A percentile compares a stretch with the other conserved stretches of the same genome.
Evolutionary conservation across 2,797 vertebrate genomes (phyloP).

Genomic region (Danio tinwini): DNA sequence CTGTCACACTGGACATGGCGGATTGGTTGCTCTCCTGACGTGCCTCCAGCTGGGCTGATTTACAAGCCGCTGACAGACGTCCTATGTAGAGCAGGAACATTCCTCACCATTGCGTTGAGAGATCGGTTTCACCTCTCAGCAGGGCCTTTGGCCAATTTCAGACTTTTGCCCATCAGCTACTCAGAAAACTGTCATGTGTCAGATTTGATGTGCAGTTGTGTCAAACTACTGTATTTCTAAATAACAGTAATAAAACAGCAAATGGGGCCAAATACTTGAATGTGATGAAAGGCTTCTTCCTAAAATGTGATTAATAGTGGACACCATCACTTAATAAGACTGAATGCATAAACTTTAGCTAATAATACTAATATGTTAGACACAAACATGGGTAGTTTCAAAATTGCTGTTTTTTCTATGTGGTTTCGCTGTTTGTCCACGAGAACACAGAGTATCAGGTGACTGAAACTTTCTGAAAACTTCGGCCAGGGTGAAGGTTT

Average conservation of each 20-base stretch:
- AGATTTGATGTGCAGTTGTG: constrained; percentile 19
- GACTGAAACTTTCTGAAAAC: no score
- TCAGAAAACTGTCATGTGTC: constrained; percentile 33
- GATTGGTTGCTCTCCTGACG: constrained; percentile 69
- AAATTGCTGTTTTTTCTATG: no score
- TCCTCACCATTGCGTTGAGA: constrained; percentile 58
- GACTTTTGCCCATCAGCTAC: neutral
- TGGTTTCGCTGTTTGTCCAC: no score
- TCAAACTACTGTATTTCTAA: constrained; percentile 12
- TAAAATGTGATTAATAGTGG: constrained; percentile 31
- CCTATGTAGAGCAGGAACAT: constrained; percentile 54
- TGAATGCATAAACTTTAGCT: constrained; percentile 23
- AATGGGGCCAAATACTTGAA: neutral
- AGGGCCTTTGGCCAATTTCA: constrained; percentile 22
- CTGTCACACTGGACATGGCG: constrained; percentile 71
- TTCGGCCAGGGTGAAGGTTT: no score
- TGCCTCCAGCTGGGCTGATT: constrained; percentile 63
- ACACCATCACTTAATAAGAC: constrained; percentile 17
- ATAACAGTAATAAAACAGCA: constrained; percentile 12
- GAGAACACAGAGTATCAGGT: no score
- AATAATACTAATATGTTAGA: no score
- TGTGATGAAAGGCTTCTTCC: neutral
- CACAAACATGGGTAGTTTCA: no score
- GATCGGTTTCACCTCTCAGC: constrained; percentile 49
- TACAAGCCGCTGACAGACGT: constrained; percentile 65